Conservation (phyloP, 2,888 invertebrate genomes). For the Baronia brevicornis region DNA sequence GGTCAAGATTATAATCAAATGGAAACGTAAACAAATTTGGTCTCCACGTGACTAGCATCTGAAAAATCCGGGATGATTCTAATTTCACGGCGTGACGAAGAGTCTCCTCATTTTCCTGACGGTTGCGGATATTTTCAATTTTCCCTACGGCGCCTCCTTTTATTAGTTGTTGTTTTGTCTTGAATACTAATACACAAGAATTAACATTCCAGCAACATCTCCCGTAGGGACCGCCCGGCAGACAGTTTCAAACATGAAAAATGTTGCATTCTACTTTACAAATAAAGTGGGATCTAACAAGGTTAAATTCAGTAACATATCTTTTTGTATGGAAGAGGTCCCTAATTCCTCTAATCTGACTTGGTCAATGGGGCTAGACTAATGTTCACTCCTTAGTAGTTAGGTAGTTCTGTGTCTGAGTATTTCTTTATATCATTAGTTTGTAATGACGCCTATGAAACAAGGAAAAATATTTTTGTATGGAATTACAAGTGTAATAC, state of each 20-base stretch:
- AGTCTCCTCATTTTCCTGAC: slow-evolving; percentile 66
- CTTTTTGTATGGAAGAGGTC: too few relatives aligned
- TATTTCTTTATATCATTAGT: too few relatives aligned
- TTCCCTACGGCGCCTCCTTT: slow-evolving; percentile 63
- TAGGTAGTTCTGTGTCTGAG: too few relatives aligned
- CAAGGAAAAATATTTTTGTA: too few relatives aligned
- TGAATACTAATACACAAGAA: slow-evolving; percentile 63
- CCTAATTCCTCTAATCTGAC: too few relatives aligned
- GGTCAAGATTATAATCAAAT: slow-evolving; percentile 57
- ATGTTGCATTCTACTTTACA: not conserved
- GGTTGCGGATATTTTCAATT: slow-evolving; percentile 74
- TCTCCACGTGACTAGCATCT: slow-evolving; percentile 55
- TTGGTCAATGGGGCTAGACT: too few relatives aligned
- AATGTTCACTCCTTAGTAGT: too few relatives aligned
- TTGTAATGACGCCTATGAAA: too few relatives aligned
- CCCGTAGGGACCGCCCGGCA: slow-evolving; percentile 13
- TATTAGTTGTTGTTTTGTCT: slow-evolving; percentile 70
- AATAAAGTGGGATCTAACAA: too few relatives aligned
- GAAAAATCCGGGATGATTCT: slow-evolving; percentile 45
- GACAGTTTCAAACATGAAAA: slow-evolving; percentile 1
- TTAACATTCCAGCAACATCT: slow-evolving; percentile 58
- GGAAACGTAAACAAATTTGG: slow-evolving; percentile 66
- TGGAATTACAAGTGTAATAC: too few relatives aligned
- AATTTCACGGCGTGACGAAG: slow-evolving; percentile 67
- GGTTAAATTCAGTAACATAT: too few relatives aligned